Conservation (phyloP, 2,888 invertebrate genomes). For the Sphaerophoria taeniata region DNA sequence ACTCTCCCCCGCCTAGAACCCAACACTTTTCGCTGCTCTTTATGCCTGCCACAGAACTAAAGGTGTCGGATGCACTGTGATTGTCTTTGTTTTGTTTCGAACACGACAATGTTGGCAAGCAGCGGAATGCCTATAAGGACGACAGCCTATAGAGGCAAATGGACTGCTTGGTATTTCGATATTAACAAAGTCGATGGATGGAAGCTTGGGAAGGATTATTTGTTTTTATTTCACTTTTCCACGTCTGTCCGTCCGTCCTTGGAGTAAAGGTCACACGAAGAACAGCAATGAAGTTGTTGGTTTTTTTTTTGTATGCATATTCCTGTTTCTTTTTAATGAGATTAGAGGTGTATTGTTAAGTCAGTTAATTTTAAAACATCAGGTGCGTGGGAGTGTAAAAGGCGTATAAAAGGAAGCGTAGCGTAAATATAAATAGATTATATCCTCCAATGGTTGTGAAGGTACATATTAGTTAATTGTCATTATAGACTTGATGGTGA, state of each 20-base stretch:
- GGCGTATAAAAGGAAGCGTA: background rate
- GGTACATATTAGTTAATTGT: too few relatives aligned
- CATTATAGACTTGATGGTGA: background rate
- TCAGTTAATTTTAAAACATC: constrained; percentile 31
- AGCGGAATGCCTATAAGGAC: constrained; percentile 10
- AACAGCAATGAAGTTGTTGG: constrained; percentile 23
- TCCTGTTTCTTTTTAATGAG: constrained; percentile 37
- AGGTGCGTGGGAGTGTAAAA: constrained; percentile 20
- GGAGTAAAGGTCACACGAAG: constrained; percentile 63
- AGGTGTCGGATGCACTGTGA: constrained; percentile 55
- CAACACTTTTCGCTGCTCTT: constrained; percentile 18
- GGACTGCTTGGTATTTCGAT: constrained; percentile 26
- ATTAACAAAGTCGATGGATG: background rate
- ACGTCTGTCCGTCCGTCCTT: constrained; percentile 71
- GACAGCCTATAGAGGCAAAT: constrained; percentile 37
- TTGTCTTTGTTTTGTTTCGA: constrained; percentile 36
- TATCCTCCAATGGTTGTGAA: background rate
- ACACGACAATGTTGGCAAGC: constrained; percentile 5
- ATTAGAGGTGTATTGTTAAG: constrained; percentile 49
- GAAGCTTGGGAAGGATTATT: constrained; percentile 58
- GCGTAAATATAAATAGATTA: constrained; percentile 7
- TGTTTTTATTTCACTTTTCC: constrained; percentile 68
- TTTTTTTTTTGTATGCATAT: constrained; percentile 29
- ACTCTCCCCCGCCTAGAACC: constrained; percentile 52
- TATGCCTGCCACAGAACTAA: constrained; percentile 3